Percentiles rank a stretch among this genome's conserved stretches.
These are phyloP conservation scores for Hyaena hyaena DNA, from an alignment of 2,113 vertebrate species.

Conservation along the genomic window DNA sequence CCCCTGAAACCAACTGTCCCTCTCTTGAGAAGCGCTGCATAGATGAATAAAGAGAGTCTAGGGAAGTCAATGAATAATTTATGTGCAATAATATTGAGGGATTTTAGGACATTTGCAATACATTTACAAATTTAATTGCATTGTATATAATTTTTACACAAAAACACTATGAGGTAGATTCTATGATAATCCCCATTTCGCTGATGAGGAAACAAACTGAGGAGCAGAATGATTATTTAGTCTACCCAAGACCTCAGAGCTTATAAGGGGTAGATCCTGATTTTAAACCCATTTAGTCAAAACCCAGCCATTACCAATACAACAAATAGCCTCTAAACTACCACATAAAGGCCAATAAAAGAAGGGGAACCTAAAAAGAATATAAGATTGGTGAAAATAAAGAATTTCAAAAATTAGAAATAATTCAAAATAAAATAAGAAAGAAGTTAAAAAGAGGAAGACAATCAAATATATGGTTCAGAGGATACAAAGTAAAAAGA, in stretches of 20 bases:
- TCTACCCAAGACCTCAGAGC: background rate
- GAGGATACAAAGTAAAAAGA: background rate
- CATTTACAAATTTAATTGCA: background rate
- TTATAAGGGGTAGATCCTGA: background rate
- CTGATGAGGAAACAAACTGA: background rate
- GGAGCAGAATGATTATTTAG: background rate
- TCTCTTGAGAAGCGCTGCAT: background rate
- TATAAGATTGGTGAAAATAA: fast-evolving
- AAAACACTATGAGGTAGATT: background rate
- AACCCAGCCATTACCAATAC: background rate
- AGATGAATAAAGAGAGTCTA: background rate
- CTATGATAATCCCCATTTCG: background rate
- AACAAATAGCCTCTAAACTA: background rate
- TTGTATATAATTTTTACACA: background rate
- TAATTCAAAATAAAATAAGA: background rate
- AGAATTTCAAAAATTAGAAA: background rate
- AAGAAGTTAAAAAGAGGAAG: background rate
- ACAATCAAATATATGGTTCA: background rate
- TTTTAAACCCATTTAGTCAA: background rate
- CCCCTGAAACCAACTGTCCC: background rate
- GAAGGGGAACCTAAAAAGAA: background rate
- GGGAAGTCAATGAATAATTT: background rate
- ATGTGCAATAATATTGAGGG: background rate
- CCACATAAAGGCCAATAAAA: background rate
- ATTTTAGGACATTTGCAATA: background rate